phyloP scores from a whole-genome alignment of 2,113 vertebrate genomes.

The Pteruthius melanotis region DNA sequence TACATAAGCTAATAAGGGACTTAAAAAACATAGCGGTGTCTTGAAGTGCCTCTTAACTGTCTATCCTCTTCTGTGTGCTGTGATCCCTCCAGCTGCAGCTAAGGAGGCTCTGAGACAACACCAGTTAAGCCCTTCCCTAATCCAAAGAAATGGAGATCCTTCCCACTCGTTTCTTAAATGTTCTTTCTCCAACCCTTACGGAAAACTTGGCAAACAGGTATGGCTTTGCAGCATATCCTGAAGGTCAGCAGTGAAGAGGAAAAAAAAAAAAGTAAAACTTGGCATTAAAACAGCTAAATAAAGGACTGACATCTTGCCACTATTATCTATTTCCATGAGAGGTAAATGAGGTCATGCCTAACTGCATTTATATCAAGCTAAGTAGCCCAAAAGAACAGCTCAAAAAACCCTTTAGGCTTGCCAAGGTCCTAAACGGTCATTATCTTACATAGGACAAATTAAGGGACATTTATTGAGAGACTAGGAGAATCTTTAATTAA shows the following conservation, averaged over 20 bases:
- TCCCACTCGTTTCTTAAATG: not conserved
- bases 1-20: not conserved
- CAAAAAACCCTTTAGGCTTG: constrained; percentile 22
- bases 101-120: not conserved
- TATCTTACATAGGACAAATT: constrained; percentile 47
- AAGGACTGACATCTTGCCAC: constrained; percentile 6
- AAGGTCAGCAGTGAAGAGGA: not conserved
- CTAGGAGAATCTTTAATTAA: constrained; percentile 33
- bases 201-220: not conserved
- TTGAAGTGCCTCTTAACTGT: not conserved
- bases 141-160: not conserved
- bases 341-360: constrained; percentile 46
- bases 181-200: not conserved
- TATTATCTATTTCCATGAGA: constrained; percentile 23
- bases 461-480: constrained; percentile 15
- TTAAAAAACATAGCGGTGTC: not conserved
- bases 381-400: constrained; percentile 35
- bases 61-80: not conserved
- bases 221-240: not conserved
- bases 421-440: constrained; percentile 37
- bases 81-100: not conserved
- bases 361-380: constrained; percentile 36
- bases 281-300: not conserved
- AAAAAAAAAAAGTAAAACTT: not conserved
- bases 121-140: not conserved